phyloP scores from a whole-genome alignment of 2,888 invertebrate species.

The Lydus trimaculatus region DNA sequence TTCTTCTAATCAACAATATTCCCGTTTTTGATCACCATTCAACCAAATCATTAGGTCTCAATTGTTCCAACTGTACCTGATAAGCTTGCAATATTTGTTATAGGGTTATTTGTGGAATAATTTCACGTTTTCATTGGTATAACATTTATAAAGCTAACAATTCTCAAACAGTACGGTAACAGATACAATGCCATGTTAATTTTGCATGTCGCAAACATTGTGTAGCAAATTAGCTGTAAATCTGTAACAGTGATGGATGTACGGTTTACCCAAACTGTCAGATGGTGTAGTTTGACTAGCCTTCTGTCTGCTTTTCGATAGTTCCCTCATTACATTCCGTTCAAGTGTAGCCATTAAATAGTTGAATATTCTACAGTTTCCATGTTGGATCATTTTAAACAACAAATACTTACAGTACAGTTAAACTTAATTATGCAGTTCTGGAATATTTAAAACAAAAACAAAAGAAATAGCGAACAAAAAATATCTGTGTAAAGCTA shows the following conservation, averaged over 20 bases:
- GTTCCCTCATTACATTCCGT: conserved; percentile 37
- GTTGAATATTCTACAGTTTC: neutral
- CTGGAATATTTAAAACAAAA: neutral
- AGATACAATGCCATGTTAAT: conserved; percentile 55
- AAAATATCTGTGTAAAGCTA: too few relatives aligned
- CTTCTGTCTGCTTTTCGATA: conserved; percentile 44
- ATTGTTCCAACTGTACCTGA: conserved; percentile 3
- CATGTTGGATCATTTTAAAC: neutral
- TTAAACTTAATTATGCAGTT: neutral
- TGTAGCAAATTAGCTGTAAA: conserved; percentile 58
- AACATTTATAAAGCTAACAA: neutral
- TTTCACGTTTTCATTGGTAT: conserved; percentile 2
- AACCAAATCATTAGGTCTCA: neutral
- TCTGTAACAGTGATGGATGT: conserved; percentile 56
- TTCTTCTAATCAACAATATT: neutral
- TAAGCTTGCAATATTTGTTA: neutral
- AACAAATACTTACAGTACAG: neutral
- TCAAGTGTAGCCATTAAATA: conserved; percentile 6
- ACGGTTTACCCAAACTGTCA: conserved; percentile 50
- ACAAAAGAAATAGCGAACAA: too few relatives aligned
- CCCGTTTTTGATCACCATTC: neutral
- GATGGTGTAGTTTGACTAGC: conserved; percentile 40
- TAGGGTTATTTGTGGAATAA: neutral
- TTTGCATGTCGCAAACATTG: conserved; percentile 57
- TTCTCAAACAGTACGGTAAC: conserved; percentile 19